These are phyloP conservation scores for Atherix ibis DNA, from an alignment of 2,888 invertebrate genomes.

Conservation along the genomic window DNA sequence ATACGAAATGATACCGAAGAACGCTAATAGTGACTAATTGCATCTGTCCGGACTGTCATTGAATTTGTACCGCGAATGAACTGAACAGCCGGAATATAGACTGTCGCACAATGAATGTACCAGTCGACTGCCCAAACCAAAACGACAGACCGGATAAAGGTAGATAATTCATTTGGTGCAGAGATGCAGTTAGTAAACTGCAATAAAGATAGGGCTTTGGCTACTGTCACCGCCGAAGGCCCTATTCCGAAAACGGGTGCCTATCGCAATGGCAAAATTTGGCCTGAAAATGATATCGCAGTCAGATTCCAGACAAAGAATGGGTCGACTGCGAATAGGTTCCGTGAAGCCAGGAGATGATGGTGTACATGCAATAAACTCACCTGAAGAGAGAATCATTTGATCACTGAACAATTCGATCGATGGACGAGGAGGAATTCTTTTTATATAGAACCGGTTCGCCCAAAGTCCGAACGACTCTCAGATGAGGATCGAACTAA, in stretches of 20 bases:
- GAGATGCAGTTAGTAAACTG: too few species aligned
- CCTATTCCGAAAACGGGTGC: too few species aligned
- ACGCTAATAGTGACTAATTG: slow-evolving; percentile 12
- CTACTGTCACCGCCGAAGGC: too few species aligned
- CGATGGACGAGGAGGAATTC: not conserved
- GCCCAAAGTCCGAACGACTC: not conserved
- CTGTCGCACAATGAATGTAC: not conserved
- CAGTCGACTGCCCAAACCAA: not conserved
- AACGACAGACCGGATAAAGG: not conserved
- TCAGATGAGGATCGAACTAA: not conserved
- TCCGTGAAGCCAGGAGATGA: too few species aligned
- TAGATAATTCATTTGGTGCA: not conserved
- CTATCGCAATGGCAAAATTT: too few species aligned
- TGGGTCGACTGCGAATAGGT: too few species aligned
- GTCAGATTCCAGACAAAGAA: too few species aligned
- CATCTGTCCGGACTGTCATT: slow-evolving; percentile 10
- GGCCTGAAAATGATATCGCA: too few species aligned
- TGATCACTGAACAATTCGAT: too few species aligned
- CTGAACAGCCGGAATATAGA: not conserved
- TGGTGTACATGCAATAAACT: too few species aligned
- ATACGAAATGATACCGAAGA: slow-evolving; percentile 8
- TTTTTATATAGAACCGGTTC: slow-evolving; percentile 4
- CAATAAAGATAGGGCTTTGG: too few species aligned
- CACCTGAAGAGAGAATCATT: too few species aligned
- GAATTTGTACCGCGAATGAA: slow-evolving; percentile 7